Base-by-base conservation (phyloP, 2,113 vertebrate species). In the Strix aluco region DNA sequence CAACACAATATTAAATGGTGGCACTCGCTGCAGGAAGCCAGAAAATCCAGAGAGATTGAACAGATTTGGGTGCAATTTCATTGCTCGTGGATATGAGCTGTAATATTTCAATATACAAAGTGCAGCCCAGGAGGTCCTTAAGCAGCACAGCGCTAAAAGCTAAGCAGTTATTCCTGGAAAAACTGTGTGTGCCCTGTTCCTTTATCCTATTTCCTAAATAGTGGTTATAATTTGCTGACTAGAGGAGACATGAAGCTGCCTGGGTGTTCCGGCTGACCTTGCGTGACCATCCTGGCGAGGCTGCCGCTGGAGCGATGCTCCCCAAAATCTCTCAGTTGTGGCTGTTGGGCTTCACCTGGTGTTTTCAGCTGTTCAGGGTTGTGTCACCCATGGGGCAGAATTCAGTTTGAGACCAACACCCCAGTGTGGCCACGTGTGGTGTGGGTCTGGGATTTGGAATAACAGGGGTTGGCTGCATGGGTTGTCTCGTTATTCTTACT, bases 241-340 rank as follows among this genome's bases (percentile, higher is more conserved):
- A 17, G 46, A 23, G 36, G 52, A 16, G 69, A 29, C 69, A 4
- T 2, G 11, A 55, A 61, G 30, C 62, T 86, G 55, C 70, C 46
- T 46, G 59, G 15, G 27, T 12, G 14, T 54, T 75, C 2, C 6
- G 34, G 15, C 46, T 92, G 80, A 70, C 57, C 44, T 83, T 3
- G 8, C 32, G 34, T 0, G 0, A 29, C 67, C 13, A 3, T 40
- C 10, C 46, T 0, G 2, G 52, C 0, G 5, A 26, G 65, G 54
- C 54, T 49, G 65, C 44, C 0, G 11, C 47, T 12, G 30, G 25
- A 30, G 38, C 5, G 6, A 7, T 12, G 51, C 51, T 58, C 44
- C 69, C 51, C 1, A 0, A 21, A 21, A 36, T 42, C 13, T 25
- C 36, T 36, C 0, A 1, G 15, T 38, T 47, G 34, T 29, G 47